Percentiles rank a stretch among this genome's conserved stretches.
Evolutionary conservation across 1,140 invertebrate genomes (phyloP).

Genomic region (Penaeus indicus): DNA sequence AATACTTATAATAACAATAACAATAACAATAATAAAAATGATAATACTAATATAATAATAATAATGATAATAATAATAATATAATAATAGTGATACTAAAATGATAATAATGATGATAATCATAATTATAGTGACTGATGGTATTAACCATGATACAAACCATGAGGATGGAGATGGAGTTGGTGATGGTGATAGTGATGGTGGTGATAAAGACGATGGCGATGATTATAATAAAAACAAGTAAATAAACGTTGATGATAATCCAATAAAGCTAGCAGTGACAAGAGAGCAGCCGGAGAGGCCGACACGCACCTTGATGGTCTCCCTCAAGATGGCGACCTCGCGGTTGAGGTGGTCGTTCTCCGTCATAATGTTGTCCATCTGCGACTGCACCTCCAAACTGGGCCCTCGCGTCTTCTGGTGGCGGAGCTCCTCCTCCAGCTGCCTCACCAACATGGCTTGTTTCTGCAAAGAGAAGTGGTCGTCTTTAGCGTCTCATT

Average conservation of each 20-base stretch:
- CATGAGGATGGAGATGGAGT: no score
- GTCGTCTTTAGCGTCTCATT: constrained; percentile 17
- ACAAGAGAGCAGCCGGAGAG: background rate
- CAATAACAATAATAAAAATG: no score
- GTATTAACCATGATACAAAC: no score
- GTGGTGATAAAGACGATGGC: background rate
- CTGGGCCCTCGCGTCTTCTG: constrained; percentile 85
- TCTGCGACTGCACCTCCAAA: constrained; percentile 90
- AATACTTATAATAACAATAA: no score
- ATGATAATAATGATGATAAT: no score
- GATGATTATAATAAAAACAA: background rate
- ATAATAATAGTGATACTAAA: no score
- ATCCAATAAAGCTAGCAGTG: background rate
- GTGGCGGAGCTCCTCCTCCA: constrained; percentile 89
- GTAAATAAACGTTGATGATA: background rate
- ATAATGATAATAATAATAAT: no score
- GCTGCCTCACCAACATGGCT: constrained; percentile 91
- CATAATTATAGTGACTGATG: no score
- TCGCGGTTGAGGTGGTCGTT: constrained; percentile 96
- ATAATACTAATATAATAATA: no score
- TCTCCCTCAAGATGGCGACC: constrained; percentile 93
- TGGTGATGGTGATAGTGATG: no score
- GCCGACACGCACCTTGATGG: constrained; percentile 83
- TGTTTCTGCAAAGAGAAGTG: constrained; percentile 83
- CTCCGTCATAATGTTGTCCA: constrained; percentile 91